These are phyloP conservation scores for Onychostoma macrolepis DNA, from an alignment of 2,113 vertebrate genomes.

Conservation along the genomic window DNA sequence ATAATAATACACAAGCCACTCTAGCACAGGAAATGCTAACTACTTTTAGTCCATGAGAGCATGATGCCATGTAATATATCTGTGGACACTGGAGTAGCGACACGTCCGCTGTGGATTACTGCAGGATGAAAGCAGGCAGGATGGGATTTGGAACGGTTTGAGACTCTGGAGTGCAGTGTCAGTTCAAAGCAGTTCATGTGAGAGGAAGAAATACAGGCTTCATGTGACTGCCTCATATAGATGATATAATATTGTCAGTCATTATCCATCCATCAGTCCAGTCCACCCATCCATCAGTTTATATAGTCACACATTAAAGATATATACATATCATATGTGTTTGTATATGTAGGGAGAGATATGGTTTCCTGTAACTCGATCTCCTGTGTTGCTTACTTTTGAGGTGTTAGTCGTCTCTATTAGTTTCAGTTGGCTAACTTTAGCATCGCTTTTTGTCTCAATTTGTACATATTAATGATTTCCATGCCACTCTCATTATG, in stretches of 20 bases:
- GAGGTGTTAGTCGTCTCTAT: not conserved
- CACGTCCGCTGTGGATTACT: slow-evolving; percentile 43
- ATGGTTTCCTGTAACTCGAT: not conserved
- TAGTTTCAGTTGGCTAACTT: slow-evolving; percentile 24
- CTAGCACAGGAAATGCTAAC: not conserved
- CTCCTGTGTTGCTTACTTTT: not conserved
- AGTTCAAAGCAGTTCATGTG: slow-evolving; percentile 45
- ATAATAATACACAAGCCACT: not conserved
- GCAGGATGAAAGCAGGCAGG: slow-evolving; percentile 33
- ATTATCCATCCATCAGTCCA: not conserved
- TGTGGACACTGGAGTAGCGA: not conserved
- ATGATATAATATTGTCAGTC: slow-evolving; percentile 9
- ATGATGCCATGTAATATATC: slow-evolving; percentile 26
- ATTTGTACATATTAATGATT: slow-evolving; percentile 68
- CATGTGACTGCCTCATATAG: not conserved
- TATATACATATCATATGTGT: not conserved
- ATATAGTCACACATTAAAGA: not conserved
- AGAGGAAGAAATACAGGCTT: slow-evolving; percentile 52
- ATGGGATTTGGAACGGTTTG: slow-evolving; percentile 54
- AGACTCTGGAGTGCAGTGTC: slow-evolving; percentile 51
- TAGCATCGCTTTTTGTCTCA: slow-evolving; percentile 38
- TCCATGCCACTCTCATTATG: slow-evolving; percentile 51
- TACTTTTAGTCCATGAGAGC: not conserved
- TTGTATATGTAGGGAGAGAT: not conserved
- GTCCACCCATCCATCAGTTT: too few relatives aligned